A percentile compares a stretch with the other conserved stretches of the same genome.
phyloP scores from a whole-genome alignment of 2,888 invertebrate species.

The Acronicta leporina region DNA sequence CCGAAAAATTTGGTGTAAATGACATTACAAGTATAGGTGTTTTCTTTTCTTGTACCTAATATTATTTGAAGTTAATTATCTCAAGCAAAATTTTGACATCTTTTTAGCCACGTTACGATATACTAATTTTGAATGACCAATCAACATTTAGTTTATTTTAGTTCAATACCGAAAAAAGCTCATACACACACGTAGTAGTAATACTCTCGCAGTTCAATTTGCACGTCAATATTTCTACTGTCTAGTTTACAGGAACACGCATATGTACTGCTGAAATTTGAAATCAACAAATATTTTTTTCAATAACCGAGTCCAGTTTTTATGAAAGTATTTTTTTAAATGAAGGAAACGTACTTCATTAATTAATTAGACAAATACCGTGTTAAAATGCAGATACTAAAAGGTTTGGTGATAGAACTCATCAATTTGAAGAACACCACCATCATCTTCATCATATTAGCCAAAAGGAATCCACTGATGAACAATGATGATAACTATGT shows the following conservation, averaged over 20 bases:
- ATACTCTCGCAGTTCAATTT: constrained; percentile 10
- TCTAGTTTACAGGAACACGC: constrained; percentile 6
- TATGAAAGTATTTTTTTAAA: neutral
- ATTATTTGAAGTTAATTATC: constrained; percentile 26
- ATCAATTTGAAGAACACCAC: no score
- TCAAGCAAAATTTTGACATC: constrained; percentile 2
- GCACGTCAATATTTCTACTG: constrained; percentile 13
- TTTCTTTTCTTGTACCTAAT: neutral
- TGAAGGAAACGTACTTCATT: no score
- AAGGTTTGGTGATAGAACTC: no score
- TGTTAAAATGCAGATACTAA: no score
- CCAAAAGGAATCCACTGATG: no score
- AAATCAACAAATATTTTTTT: constrained; percentile 12
- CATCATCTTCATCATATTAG: no score
- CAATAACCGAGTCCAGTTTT: neutral
- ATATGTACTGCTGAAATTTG: constrained; percentile 5
- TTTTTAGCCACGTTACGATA: neutral
- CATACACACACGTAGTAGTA: neutral
- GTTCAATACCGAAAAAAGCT: no score
- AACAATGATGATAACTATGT: no score
- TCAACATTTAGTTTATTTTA: no score
- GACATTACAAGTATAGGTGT: constrained; percentile 3
- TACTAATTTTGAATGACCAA: no score
- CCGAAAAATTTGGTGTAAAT: neutral
- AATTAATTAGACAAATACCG: no score